Base-by-base conservation (phyloP, 2,888 invertebrate genomes). In the Aphidius colemani region DNA sequence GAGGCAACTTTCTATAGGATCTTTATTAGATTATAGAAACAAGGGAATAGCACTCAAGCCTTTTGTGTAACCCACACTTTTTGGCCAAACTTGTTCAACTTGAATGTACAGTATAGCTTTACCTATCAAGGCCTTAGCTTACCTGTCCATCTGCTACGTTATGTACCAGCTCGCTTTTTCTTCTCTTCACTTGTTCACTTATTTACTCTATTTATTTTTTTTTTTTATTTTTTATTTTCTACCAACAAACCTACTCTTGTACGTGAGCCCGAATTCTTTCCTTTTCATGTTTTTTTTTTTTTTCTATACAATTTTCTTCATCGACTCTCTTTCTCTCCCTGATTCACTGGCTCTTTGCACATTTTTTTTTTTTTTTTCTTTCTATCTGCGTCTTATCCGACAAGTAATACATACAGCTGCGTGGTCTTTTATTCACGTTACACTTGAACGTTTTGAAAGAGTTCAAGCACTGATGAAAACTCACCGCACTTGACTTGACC, bases 1-100 rank as follows among this genome's bases (percentile, higher is more conserved):
- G 40, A 53, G 30, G 40, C 43, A 44, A 53, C 10, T 10, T 10
- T 75, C 75, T 75, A 30, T 73, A 71, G 71, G 75, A 59, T 73
- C 74, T 74, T 76, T 74, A 75, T 75, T 75, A 76, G 75, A 75
- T 75, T 75, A 75, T 70, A 73, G 75, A 76, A 30, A 75, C 75
- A 75, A 75, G 73, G 76, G 73, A 71, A 70, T 71, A 74, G 75
- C 76, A 75, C 75, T 75, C 75, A 74, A 75, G 71, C 71, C 70
- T 71, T 69, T 30, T 30, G 30, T 30, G 30, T 30, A 30, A 30
- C 30, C 30, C 30, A 30, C 65, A 71, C 71, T 71, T 66, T 60
- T 39, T 66, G 72, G 70, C 49, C 71, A 74, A 74, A 75, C 74
- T 75, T 75, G 75, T 75, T 75, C 71, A 75, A 73, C 74, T 73